phyloP scores from a whole-genome alignment of 1,140 invertebrate genomes.

The Cydia pomonella region DNA sequence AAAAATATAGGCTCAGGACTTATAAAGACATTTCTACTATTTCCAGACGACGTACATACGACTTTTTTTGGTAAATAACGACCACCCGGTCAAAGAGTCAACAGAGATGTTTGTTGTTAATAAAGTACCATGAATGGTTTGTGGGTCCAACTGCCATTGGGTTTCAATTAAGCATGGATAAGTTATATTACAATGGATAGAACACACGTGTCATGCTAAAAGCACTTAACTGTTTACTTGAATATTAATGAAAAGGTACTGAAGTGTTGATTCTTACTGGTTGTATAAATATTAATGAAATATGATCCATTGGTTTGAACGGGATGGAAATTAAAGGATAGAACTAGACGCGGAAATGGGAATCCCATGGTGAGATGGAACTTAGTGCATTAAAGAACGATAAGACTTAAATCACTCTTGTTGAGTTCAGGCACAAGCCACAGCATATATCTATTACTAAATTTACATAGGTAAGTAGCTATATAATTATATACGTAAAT shows the following conservation, averaged over 20 bases:
- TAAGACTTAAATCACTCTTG: no score
- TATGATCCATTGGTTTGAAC: not conserved
- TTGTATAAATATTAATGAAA: constrained; percentile 1
- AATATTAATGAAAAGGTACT: not conserved
- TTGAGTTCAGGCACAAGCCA: no score
- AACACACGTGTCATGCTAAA: constrained; percentile 21
- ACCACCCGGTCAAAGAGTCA: not conserved
- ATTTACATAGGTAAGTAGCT: no score
- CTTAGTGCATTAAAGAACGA: no score
- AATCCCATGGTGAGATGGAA: not conserved
- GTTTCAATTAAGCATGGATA: constrained; percentile 21
- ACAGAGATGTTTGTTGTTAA: constrained; percentile 2
- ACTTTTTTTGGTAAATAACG: not conserved
- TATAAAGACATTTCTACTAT: no score
- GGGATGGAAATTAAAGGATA: not conserved
- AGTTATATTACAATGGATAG: constrained; percentile 26
- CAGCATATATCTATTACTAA: no score
- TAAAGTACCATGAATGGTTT: constrained; percentile 26
- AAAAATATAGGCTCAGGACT: not conserved
- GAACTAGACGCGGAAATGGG: not conserved
- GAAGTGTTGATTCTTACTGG: not conserved
- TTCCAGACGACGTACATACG: not conserved
- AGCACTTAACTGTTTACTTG: constrained; percentile 7
- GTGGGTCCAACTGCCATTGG: constrained; percentile 8
- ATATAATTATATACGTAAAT: no score